Base-by-base conservation (phyloP, 2,113 vertebrate genomes). In the Entomyzon cyanotis region DNA sequence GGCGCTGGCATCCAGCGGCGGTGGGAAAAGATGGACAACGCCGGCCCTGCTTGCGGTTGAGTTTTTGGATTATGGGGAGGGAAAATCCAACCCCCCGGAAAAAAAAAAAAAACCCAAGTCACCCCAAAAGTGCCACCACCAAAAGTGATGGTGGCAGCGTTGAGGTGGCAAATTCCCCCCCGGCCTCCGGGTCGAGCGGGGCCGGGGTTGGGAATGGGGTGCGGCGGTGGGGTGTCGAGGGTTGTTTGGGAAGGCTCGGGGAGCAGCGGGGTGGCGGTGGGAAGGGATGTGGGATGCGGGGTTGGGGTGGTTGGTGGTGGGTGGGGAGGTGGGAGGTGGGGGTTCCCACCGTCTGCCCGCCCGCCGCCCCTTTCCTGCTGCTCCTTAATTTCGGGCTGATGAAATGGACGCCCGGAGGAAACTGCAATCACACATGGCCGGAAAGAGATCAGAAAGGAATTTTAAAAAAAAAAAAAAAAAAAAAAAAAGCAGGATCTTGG, bases 391-490 rank as follows among this genome's bases (percentile, higher is more conserved):
- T 52, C 42, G 74, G 83, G 84, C 84, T 87, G 73, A 73, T 71
- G 84, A 68, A 93, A 96, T 91, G 91, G 93, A 96, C 85, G 96
- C 96, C 95, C 95, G 87, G 96, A 98, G 98, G 98, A 98, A 98
- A 97, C 94, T 91, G 95, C 95, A 86, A 90, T 93, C 97, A 94
- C 94, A 95, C 97, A 96, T 97, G 98, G 98, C 98, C 98, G 98
- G 98, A 98, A 98, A 98, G 96, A 94, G 97, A 97, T 78, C 95
- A 97, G 96, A 90, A 88, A 95, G 94, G 93, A 94, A 95, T 96
- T 56, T 52, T n/a, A 75, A 74, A 37, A 37, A 37, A 37, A 37
- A 37, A 37, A 37, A 37, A 37, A 37, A 37, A 37, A 37, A 37
- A 37, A 37, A 37, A 37, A 37, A 37, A 37, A 37, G 37, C 37